A percentile compares a stretch with the other conserved stretches of the same genome.
Evolutionary conservation across 1,140 invertebrate genomes (phyloP).

Genomic region (Sesamia nonagrioides): DNA sequence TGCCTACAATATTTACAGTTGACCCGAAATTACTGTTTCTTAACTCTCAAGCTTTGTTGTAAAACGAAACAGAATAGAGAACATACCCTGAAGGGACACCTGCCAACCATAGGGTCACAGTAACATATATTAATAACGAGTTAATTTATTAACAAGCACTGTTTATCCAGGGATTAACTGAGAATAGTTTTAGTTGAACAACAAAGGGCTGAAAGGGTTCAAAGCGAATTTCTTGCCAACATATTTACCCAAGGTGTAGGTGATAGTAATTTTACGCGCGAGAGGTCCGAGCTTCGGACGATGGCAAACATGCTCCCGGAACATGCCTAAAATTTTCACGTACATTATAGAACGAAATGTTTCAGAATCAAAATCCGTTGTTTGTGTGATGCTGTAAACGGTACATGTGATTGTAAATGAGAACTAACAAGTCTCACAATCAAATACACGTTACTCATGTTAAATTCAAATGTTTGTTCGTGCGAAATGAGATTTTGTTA

Average conservation of each 20-base stretch:
- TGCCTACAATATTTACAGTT: conserved; percentile 79
- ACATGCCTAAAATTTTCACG: conserved; percentile 62
- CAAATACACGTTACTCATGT: conserved; percentile 48
- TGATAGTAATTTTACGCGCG: conserved; percentile 86
- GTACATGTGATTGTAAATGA: conserved; percentile 54
- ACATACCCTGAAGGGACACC: conserved; percentile 77
- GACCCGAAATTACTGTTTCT: conserved; percentile 76
- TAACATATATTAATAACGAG: conserved; percentile 86
- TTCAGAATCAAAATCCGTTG: conserved; percentile 58
- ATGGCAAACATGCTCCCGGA: conserved; percentile 72
- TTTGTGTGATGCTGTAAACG: conserved; percentile 59
- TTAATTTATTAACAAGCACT: conserved; percentile 87
- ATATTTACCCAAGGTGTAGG: conserved; percentile 86
- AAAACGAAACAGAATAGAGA: conserved; percentile 72
- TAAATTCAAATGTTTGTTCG: conserved; percentile 49
- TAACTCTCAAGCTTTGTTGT: conserved; percentile 77
- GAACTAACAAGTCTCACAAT: conserved; percentile 51
- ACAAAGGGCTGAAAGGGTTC: conserved; percentile 86
- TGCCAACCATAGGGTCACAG: conserved; percentile 80
- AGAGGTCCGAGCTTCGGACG: conserved; percentile 80
- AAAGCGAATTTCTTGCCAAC: conserved; percentile 87
- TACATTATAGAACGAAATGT: conserved; percentile 58
- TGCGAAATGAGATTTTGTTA: conserved; percentile 49
- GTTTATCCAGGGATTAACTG: conserved; percentile 86
- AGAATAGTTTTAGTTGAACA: conserved; percentile 87